A percentile compares a stretch with the other conserved stretches of the same genome.
phyloP scores from a whole-genome alignment of 2,888 invertebrate genomes.

The Escarpia spicata region DNA sequence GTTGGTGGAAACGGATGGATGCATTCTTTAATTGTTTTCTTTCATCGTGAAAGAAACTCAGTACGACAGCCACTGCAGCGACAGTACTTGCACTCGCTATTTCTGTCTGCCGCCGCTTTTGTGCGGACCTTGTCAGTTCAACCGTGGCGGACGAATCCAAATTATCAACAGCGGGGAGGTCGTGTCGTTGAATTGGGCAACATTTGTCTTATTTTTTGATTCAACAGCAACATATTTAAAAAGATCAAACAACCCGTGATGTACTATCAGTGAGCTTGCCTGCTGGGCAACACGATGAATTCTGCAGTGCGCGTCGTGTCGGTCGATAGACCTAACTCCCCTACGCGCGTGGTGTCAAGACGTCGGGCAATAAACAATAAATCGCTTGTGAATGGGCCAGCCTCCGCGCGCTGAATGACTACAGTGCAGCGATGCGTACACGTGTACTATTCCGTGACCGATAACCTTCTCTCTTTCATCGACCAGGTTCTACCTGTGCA shows the following conservation, averaged over 20 bases:
- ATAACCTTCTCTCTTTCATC: constrained; percentile 5
- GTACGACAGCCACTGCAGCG: neutral
- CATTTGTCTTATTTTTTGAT: neutral
- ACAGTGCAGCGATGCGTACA: neutral
- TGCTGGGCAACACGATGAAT: neutral
- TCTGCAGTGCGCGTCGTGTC: neutral
- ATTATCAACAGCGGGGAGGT: neutral
- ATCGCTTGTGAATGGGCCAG: neutral
- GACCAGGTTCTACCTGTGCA: neutral
- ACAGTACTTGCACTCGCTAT: constrained; percentile 8
- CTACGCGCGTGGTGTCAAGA: neutral
- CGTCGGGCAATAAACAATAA: constrained; percentile 10
- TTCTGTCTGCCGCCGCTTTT: neutral
- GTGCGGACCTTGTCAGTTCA: neutral
- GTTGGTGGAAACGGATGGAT: neutral
- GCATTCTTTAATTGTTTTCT: neutral
- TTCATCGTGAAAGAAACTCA: neutral
- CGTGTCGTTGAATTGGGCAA: neutral
- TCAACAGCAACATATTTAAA: neutral
- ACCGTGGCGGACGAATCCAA: constrained; percentile 2
- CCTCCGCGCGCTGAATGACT: neutral
- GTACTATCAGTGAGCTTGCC: neutral
- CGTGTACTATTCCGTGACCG: neutral
- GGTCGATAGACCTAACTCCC: neutral
- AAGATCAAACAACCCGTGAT: neutral